Percentiles rank a stretch among this genome's conserved stretches.
These are phyloP conservation scores for Periophthalmodon schlosseri DNA, from an alignment of 2,113 vertebrate species.

Conservation along the genomic window DNA sequence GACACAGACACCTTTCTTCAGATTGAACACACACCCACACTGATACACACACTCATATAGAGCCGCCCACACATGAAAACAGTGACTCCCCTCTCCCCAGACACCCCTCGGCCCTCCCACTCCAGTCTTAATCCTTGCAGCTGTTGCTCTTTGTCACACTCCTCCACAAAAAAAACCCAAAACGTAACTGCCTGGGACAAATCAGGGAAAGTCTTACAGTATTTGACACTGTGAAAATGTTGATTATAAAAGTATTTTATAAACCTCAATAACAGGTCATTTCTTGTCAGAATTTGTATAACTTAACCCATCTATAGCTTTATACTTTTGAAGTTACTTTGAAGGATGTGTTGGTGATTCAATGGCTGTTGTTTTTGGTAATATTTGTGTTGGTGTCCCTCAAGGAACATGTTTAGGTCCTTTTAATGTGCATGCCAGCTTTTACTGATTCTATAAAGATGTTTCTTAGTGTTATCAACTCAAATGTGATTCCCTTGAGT, in stretches of 20 bases:
- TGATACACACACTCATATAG: constrained; percentile 20
- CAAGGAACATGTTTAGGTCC: background rate
- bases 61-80: constrained; percentile 25
- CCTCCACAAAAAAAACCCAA: constrained; percentile 55
- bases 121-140: constrained; percentile 66
- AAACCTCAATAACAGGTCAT: too few relatives aligned
- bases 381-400: background rate
- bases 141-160: constrained; percentile 68
- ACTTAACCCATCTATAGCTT: background rate
- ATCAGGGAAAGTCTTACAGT: background rate
- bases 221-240: background rate
- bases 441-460: background rate
- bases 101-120: constrained; percentile 27
- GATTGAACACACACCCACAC: background rate
- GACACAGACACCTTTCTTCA: constrained; percentile 28
- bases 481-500: background rate
- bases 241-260: background rate
- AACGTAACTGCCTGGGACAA: constrained; percentile 22
- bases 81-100: constrained; percentile 23
- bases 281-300: background rate
- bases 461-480: background rate
- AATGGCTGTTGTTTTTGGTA: too few relatives aligned
- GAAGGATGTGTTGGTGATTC: background rate
- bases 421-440: background rate
- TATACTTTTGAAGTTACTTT: too few relatives aligned